Evolutionary conservation across 2,888 invertebrate species (phyloP), one percentile per base, ranked within the genome.

Genomic region (Lithophane semibrunnea): DNA sequence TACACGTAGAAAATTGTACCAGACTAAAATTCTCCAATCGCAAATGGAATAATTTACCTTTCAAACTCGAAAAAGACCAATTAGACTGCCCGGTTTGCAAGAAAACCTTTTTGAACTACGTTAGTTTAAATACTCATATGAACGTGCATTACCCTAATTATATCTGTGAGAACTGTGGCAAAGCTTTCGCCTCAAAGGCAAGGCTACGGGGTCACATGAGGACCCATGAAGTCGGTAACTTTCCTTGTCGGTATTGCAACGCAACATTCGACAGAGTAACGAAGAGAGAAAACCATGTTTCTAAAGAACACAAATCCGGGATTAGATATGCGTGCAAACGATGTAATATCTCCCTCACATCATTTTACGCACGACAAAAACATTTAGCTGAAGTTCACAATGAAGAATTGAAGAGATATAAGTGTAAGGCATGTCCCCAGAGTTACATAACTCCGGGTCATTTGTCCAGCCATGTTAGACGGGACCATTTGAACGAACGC

Each of bases 171-270:
- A 96, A 93, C 82, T 97, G 97, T 77, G 96, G 96, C 0, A 97
- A 97, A 73, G 96, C 96, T 0, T 97, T 97, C 77, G 97, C 97
- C 1, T 97, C 97, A 0, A 95, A 95, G 78, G 96, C 97, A 0
- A 89, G 97, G 0, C 81, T 97, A 0, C 81, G 96, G 18, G 97
- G 97, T 0, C 97, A 97, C 75, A 94, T 97, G 92, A 87, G 97
- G 52, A 97, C 96, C 0, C 97, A 97, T 70, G 97, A 97, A 77
- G 93, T 96, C 2, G 97, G 97, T 0, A 91, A 88, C n/a, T 96
- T 96, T 7, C 93, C 95, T 0, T 96, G 96, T 73, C 87, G 92
- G 18, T 95, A 95, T 60, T 96, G 96, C 83, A 88, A 92, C 0
- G 94, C 94, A 0, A 92, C 94, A 0, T 96, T 96, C 89, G 96